Evolutionary conservation across 2,888 invertebrate species (phyloP).

Genomic region (Rhaphigaster nebulosa): DNA sequence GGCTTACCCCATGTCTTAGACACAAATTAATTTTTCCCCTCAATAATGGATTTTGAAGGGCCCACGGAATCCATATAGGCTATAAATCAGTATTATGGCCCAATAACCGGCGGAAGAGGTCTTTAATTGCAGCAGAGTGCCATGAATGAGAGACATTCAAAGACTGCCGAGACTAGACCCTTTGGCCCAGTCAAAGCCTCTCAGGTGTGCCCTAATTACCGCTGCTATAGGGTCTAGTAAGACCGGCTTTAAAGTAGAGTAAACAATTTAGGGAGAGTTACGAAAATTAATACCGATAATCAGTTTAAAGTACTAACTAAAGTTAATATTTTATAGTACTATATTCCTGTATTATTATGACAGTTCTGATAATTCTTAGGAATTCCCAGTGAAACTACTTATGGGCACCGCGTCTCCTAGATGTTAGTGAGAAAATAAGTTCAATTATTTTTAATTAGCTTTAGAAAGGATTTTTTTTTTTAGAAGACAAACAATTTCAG

Average conservation of each 20-base stretch:
- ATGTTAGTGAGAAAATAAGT: too few relatives aligned
- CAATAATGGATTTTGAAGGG: neutral
- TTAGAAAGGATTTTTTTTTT: too few relatives aligned
- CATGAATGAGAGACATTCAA: neutral
- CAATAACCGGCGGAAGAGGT: neutral
- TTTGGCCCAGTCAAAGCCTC: neutral
- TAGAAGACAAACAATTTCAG: too few relatives aligned
- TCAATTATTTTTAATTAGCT: too few relatives aligned
- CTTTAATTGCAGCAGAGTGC: conserved; percentile 15
- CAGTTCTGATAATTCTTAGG: too few relatives aligned
- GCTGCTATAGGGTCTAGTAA: neutral
- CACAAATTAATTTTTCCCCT: neutral
- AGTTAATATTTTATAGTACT: too few relatives aligned
- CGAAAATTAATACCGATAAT: neutral
- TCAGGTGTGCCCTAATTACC: neutral
- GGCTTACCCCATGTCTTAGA: neutral
- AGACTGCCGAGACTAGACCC: neutral
- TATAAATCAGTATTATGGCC: conserved; percentile 33
- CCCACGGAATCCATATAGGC: neutral
- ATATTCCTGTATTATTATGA: too few relatives aligned
- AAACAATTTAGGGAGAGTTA: neutral
- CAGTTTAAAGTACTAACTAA: neutral
- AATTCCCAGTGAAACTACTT: too few relatives aligned
- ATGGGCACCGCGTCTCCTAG: too few relatives aligned
- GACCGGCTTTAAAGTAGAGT: neutral